Percentiles rank a stretch among this genome's conserved stretches.
Evolutionary conservation across 1,140 invertebrate genomes (phyloP).

Genomic region (Antheraea pernyi): DNA sequence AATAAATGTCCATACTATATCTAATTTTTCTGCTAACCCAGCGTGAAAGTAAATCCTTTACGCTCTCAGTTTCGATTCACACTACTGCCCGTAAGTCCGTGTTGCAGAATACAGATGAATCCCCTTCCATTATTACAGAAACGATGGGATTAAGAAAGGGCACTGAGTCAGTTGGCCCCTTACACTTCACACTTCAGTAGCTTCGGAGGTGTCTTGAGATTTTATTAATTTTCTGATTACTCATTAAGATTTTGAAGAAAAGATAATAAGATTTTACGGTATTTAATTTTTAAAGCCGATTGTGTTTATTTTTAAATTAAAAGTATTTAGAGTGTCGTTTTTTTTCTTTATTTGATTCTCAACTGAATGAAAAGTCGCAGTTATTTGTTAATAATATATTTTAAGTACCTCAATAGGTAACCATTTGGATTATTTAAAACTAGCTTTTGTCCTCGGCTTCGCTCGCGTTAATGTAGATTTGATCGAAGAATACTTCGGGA

Average conservation of each 20-base stretch:
- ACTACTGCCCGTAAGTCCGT: neutral
- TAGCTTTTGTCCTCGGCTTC: too few species aligned
- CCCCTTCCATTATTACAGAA: slow-evolving; percentile 22
- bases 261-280: slow-evolving; percentile 64
- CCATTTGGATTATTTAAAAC: too few species aligned
- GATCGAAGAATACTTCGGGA: too few species aligned
- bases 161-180: slow-evolving; percentile 31
- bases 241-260: slow-evolving; percentile 63
- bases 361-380: too few species aligned
- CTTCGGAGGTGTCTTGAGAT: slow-evolving; percentile 48
- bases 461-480: too few species aligned
- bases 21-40: neutral
- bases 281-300: slow-evolving; percentile 32
- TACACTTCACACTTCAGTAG: slow-evolving; percentile 52
- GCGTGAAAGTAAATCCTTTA: neutral
- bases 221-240: slow-evolving; percentile 52
- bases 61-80: neutral
- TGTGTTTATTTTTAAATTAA: neutral
- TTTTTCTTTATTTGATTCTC: neutral
- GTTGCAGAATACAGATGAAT: slow-evolving; percentile 16
- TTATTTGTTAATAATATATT: too few species aligned
- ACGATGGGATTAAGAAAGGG: slow-evolving; percentile 44
- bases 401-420: too few species aligned
- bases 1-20: too few species aligned
- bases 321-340: neutral